phyloP scores from a whole-genome alignment of 2,888 invertebrate genomes.

The Tetragnatha montana region DNA sequence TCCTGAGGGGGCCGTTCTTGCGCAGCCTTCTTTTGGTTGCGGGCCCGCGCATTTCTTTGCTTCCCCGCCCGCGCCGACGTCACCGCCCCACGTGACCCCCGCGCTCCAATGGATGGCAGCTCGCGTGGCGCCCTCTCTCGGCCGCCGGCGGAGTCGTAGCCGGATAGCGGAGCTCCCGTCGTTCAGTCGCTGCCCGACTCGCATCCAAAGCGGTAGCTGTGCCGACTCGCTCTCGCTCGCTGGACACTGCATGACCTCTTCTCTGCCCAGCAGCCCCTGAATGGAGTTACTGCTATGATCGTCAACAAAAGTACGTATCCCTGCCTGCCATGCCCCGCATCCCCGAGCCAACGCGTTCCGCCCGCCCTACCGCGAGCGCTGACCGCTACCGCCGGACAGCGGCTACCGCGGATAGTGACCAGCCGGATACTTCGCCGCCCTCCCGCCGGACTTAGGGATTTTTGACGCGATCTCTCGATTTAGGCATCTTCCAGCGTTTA shows the following conservation, averaged over 20 bases:
- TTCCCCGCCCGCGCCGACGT: conserved; percentile 62
- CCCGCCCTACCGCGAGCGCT: not conserved
- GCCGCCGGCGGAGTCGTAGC: not conserved
- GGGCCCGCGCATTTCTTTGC: conserved; percentile 52
- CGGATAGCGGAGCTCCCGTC: not conserved
- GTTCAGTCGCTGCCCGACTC: conserved; percentile 59
- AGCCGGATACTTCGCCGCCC: not conserved
- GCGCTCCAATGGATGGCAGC: conserved; percentile 43
- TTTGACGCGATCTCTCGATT: not conserved
- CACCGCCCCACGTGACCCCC: conserved; percentile 56
- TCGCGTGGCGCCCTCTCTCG: conserved; percentile 52
- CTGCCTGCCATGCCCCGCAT: not conserved
- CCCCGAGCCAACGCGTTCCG: not conserved
- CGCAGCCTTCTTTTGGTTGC: conserved; percentile 57
- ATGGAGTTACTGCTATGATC: conserved; percentile 69
- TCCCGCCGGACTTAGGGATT: not conserved
- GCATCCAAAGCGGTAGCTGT: conserved; percentile 52
- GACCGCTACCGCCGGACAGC: not conserved
- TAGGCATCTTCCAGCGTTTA: no score
- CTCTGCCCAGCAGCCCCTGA: conserved; percentile 19
- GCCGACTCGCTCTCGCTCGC: conserved; percentile 39
- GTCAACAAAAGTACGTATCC: conserved; percentile 68
- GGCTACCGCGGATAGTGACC: no score
- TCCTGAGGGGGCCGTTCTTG: conserved; percentile 50
- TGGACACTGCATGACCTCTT: conserved; percentile 57